These are phyloP conservation scores for Crenichthys baileyi DNA, from an alignment of 2,797 vertebrate species.

Conservation along the genomic window DNA sequence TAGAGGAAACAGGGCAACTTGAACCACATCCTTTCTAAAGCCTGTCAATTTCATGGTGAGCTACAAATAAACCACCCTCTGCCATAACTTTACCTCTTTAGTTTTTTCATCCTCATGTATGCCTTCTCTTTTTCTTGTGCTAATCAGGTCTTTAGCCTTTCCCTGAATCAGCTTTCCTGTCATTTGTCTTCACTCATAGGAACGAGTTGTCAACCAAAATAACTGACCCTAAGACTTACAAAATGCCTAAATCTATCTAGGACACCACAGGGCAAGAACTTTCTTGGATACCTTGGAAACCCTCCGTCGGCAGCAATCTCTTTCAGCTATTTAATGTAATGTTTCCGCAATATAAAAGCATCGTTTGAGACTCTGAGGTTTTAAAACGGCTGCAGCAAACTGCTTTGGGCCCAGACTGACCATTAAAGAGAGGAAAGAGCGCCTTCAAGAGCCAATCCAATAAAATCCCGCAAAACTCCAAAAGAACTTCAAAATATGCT, in stretches of 20 bases:
- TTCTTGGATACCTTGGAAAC: conserved; percentile 75
- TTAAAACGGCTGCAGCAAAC: conserved; percentile 81
- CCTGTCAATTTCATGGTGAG: conserved; percentile 82
- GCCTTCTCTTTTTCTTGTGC: conserved; percentile 63
- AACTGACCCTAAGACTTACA: conserved; percentile 38
- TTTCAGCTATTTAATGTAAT: conserved; percentile 83
- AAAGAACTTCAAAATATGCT: conserved; percentile 84
- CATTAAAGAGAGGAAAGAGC: conserved; percentile 84
- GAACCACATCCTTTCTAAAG: conserved; percentile 73
- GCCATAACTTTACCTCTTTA: conserved; percentile 63
- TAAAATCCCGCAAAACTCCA: conserved; percentile 82
- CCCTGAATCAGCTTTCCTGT: conserved; percentile 53
- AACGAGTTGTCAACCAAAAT: conserved; percentile 58
- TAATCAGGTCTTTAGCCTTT: conserved; percentile 77
- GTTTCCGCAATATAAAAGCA: conserved; percentile 85
- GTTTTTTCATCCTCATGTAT: conserved; percentile 51
- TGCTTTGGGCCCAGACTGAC: conserved; percentile 79
- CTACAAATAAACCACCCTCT: conserved; percentile 79
- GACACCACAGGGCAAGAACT: conserved; percentile 55
- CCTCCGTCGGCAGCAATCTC: conserved; percentile 61
- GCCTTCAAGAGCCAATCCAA: conserved; percentile 78
- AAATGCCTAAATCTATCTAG: conserved; percentile 55
- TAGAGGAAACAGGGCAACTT: conserved; percentile 61
- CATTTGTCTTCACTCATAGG: conserved; percentile 76
- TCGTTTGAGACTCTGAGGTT: conserved; percentile 76